Percentiles rank a stretch among this genome's conserved stretches.
These are phyloP conservation scores for Aphodius granarius DNA, from an alignment of 2,888 invertebrate species.

Conservation along the genomic window DNA sequence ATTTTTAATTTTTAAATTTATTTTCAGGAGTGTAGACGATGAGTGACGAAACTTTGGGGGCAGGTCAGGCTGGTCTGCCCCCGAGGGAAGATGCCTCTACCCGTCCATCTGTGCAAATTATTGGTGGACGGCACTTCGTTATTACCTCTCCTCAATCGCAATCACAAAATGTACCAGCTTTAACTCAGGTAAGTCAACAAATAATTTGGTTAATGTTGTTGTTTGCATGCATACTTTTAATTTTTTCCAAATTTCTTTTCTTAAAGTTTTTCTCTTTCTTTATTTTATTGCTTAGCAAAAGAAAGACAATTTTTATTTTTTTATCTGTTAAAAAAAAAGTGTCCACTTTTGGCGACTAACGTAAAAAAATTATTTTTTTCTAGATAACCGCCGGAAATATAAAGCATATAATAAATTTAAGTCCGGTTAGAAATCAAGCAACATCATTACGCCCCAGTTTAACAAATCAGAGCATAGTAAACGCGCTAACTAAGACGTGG, in stretches of 20 bases:
- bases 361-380: slow-evolving; percentile 18
- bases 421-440: slow-evolving; percentile 47
- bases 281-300: no score
- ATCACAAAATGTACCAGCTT: slow-evolving; percentile 53
- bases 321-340: no score
- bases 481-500: slow-evolving; percentile 48
- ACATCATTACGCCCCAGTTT: slow-evolving; percentile 51
- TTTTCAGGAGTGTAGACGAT: slow-evolving; percentile 47
- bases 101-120: slow-evolving; percentile 50
- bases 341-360: neutral
- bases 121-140: slow-evolving; percentile 52
- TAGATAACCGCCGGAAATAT: slow-evolving; percentile 40
- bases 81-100: slow-evolving; percentile 50
- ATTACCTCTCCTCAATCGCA: slow-evolving; percentile 41
- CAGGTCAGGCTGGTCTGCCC: slow-evolving; percentile 55
- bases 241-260: neutral
- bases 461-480: slow-evolving; percentile 52
- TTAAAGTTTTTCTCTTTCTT: neutral
- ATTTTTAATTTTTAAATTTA: neutral
- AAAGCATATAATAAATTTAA: slow-evolving; percentile 58
- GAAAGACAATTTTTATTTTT: no score
- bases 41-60: slow-evolving; percentile 56
- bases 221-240: neutral
- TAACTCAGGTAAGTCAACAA: slow-evolving; percentile 54
- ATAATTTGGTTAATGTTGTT: neutral